Conservation (phyloP, 2,797 vertebrate genomes). For the Streptopelia turtur region DNA sequence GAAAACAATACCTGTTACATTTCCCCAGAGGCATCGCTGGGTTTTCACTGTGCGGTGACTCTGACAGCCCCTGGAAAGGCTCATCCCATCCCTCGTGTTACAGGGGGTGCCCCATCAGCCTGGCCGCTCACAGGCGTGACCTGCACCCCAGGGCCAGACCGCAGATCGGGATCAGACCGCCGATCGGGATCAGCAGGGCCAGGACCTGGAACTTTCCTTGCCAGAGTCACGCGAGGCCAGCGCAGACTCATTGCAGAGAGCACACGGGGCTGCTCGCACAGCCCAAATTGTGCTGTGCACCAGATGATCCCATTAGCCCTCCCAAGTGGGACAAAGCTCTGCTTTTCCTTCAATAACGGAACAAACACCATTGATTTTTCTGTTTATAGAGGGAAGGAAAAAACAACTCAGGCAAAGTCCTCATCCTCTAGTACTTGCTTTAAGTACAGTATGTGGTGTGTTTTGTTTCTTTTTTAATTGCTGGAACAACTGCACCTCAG, state of each 20-base stretch:
- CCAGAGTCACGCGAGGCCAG: neutral
- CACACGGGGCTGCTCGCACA: neutral
- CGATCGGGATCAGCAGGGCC: neutral
- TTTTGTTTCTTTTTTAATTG: neutral
- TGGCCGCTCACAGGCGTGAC: no score
- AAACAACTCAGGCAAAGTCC: neutral
- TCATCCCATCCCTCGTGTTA: neutral
- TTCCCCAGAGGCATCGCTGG: neutral
- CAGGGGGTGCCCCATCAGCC: no score
- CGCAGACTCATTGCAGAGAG: neutral
- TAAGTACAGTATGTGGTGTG: neutral
- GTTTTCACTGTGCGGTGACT: neutral
- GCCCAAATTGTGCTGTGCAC: neutral
- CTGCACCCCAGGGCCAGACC: no score
- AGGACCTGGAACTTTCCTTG: neutral
- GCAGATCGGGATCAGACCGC: neutral
- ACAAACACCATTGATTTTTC: slow-evolving; percentile 65
- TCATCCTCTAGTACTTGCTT: neutral
- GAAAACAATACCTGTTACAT: neutral
- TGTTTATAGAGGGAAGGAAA: slow-evolving; percentile 42
- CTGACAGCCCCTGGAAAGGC: neutral
- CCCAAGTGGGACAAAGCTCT: neutral
- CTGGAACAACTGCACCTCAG: neutral
- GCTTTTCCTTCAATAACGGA: slow-evolving; percentile 15
- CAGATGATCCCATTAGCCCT: slow-evolving; percentile 48